Base-by-base conservation (phyloP, 2,888 invertebrate species). In the Drosophila anceps region DNA sequence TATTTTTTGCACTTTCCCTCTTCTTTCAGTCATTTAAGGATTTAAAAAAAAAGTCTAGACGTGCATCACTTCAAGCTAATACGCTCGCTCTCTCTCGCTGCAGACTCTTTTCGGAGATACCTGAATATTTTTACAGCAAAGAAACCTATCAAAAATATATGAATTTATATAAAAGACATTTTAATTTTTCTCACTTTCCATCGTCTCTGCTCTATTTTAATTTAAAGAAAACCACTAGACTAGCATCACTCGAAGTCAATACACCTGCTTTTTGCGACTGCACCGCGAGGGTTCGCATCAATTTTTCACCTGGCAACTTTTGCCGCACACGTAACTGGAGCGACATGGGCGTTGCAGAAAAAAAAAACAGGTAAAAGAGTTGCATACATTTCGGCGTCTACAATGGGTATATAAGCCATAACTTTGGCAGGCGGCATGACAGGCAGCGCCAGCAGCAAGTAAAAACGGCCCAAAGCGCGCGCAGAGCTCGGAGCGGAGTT, bases 341-440 rank as follows among this genome's bases (percentile, higher is more conserved):
- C 41, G 65, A 39, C 58, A 59, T 31, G 50, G 58, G 58, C 67
- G 64, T 62, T 15, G 53, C 29, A 24, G 2, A 7, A n/a, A 41
- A 5, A 41, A 41, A 5, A 1, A 13, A 10, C 4, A 20, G 2
- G 1, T 68, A 70, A 78, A 79, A 73, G 43, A 69, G 61, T 78
- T 78, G 75, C 67, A 77, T 63, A 62, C 51, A 69, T 61, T 73
- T 78, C 31, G 48, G 55, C 43, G 64, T 64, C 74, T 63, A 60
- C 73, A 66, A 61, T 46, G 68, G 72, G 46, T 20, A 54, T 55
- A 69, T 70, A 57, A 62, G 71, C 63, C 73, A 73, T 79, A 84
- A 82, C 68, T 83, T 82, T 75, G 33, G 41, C 63, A 50, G 61
- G 9, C 53, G 8, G 41, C 65, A 27, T 50, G 67, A 44, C 58